Conservation (phyloP, 2,888 invertebrate genomes). For the Watsonalla cultraria region DNA sequence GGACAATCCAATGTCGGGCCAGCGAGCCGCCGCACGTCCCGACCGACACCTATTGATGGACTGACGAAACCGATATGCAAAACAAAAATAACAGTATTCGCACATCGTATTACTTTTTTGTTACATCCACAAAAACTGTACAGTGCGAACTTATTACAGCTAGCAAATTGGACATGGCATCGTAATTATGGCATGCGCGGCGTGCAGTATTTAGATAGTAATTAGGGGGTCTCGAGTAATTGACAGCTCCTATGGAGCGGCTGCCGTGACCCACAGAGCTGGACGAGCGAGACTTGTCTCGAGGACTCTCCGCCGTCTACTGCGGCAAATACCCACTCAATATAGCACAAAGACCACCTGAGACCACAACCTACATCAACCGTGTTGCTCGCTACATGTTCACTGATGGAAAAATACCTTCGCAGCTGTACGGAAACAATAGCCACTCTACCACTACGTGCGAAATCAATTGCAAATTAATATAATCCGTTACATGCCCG, state of each 20-base stretch:
- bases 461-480: slow-evolving; percentile 57
- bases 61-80: slow-evolving; percentile 62
- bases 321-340: slow-evolving; percentile 26
- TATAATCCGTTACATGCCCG: slow-evolving; percentile 53
- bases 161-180: slow-evolving; percentile 61
- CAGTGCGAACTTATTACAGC: slow-evolving; percentile 57
- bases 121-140: slow-evolving; percentile 50
- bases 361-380: slow-evolving; percentile 63
- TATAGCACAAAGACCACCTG: slow-evolving; percentile 35
- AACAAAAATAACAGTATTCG: slow-evolving; percentile 71
- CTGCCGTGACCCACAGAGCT: slow-evolving; percentile 31
- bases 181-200: slow-evolving; percentile 49
- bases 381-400: slow-evolving; percentile 29
- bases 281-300: slow-evolving; percentile 19
- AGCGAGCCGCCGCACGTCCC: slow-evolving; percentile 21
- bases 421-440: slow-evolving; percentile 51
- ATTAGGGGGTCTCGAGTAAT: slow-evolving; percentile 47
- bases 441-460: slow-evolving; percentile 49
- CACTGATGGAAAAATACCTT: slow-evolving; percentile 54
- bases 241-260: slow-evolving; percentile 35
- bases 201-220: slow-evolving; percentile 57
- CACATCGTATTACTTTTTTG: slow-evolving; percentile 55
- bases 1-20: slow-evolving; percentile 47
- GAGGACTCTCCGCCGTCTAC: slow-evolving; percentile 27
- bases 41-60: slow-evolving; percentile 50